Percentiles rank a stretch among this genome's conserved stretches.
Evolutionary conservation across 2,797 vertebrate species (phyloP).

Genomic region (Hafferia zeledoni): DNA sequence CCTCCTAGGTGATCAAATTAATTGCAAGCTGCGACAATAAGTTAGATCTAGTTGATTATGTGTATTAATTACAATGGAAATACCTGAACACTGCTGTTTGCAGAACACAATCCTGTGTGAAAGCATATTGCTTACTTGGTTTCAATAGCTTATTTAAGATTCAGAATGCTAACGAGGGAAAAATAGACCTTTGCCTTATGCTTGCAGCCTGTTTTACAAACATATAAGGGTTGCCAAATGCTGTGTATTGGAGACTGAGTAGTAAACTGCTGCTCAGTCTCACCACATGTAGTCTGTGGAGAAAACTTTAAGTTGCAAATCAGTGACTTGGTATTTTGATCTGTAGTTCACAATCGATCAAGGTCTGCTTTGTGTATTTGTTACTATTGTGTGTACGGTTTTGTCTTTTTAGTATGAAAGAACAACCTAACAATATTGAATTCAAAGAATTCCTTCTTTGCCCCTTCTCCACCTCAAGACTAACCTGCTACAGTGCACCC

Average conservation of each 20-base stretch:
- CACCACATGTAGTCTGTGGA: fast-evolving
- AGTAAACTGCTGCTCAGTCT: neutral
- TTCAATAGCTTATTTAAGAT: neutral
- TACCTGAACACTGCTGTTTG: neutral
- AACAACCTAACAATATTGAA: neutral
- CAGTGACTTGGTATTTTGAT: neutral
- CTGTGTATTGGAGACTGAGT: neutral
- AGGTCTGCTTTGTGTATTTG: neutral
- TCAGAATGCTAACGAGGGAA: neutral
- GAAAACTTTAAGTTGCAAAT: neutral
- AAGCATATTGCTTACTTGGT: neutral
- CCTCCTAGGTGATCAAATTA: neutral
- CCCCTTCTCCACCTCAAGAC: neutral
- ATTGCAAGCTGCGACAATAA: neutral
- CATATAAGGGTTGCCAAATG: neutral
- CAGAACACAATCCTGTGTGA: neutral
- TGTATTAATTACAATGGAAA: neutral
- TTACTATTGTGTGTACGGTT: neutral
- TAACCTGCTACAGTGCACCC: neutral
- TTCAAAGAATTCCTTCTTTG: neutral
- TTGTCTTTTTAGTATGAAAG: neutral
- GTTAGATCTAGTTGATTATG: neutral
- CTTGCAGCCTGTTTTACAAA: neutral
- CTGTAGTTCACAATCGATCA: neutral
- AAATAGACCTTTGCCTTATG: neutral